Percentiles rank a stretch among this genome's conserved stretches.
phyloP scores from a whole-genome alignment of 2,888 invertebrate genomes.

The Octonoba sinensis region DNA sequence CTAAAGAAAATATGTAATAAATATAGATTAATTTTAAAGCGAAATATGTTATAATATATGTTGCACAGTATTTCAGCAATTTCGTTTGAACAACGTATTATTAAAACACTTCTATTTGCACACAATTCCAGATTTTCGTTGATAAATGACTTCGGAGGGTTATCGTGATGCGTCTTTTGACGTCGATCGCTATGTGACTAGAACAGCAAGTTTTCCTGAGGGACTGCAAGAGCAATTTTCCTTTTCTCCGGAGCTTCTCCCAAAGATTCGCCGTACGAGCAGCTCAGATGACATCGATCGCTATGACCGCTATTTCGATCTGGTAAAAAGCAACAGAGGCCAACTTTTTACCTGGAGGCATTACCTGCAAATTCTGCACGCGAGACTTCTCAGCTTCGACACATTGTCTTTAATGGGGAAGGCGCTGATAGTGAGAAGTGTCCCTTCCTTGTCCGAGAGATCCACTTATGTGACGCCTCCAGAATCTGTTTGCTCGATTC shows the following conservation, averaged over 20 bases:
- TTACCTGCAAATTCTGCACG: constrained; percentile 30
- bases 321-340: constrained; percentile 20
- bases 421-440: neutral
- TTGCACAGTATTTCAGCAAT: no score
- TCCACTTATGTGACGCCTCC: neutral
- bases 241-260: constrained; percentile 1
- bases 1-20: no score
- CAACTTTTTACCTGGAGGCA: constrained; percentile 32
- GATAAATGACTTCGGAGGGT: no score
- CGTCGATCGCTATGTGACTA: neutral
- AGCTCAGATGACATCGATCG: constrained; percentile 35
- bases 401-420: constrained; percentile 16
- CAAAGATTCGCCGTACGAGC: constrained; percentile 22
- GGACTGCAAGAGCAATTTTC: constrained; percentile 8
- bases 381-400: constrained; percentile 18
- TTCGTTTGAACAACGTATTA: no score
- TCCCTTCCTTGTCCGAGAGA: neutral
- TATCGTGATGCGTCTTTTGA: constrained; percentile 2
- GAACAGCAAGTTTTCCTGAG: constrained; percentile 20
- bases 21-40: no score
- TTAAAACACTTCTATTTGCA: no score
- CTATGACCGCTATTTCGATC: constrained; percentile 29
- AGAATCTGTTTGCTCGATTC: neutral
- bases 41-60: no score
- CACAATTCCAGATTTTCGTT: no score